These are phyloP conservation scores for Leptopterna dolabrata DNA, from an alignment of 2,888 invertebrate genomes.

Conservation along the genomic window DNA sequence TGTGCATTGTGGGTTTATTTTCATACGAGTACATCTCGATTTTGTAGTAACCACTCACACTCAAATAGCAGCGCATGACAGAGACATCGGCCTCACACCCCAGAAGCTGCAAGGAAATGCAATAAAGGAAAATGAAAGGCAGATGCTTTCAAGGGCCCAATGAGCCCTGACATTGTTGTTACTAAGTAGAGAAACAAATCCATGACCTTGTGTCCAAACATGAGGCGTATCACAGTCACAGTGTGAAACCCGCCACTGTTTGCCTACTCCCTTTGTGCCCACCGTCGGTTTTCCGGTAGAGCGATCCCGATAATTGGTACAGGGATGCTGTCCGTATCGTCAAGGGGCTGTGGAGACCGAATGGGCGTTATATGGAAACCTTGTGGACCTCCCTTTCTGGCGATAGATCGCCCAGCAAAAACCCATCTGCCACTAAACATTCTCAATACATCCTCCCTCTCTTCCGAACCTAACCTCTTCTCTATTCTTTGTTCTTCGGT, in stretches of 20 bases:
- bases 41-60: too few species aligned
- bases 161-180: slow-evolving; percentile 15
- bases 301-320: slow-evolving; percentile 19
- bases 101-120: neutral
- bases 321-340: neutral
- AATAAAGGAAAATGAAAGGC: neutral
- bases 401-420: neutral
- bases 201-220: slow-evolving; percentile 4
- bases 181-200: neutral
- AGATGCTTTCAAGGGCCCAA: neutral
- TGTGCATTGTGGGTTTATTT: too few species aligned
- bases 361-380: neutral
- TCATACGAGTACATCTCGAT: too few species aligned
- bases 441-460: neutral
- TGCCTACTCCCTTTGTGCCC: neutral
- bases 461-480: neutral
- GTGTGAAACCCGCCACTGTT: neutral
- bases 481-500: neutral
- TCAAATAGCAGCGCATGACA: too few species aligned
- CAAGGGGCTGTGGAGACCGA: neutral
- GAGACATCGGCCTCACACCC: too few species aligned
- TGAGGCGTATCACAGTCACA: neutral
- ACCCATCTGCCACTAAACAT: neutral
- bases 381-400: neutral
- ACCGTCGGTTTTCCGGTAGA: slow-evolving; percentile 25